A percentile compares a stretch with the other conserved stretches of the same genome.
These are phyloP conservation scores for Adelges cooleyi DNA, from an alignment of 1,140 invertebrate genomes.

Conservation along the genomic window DNA sequence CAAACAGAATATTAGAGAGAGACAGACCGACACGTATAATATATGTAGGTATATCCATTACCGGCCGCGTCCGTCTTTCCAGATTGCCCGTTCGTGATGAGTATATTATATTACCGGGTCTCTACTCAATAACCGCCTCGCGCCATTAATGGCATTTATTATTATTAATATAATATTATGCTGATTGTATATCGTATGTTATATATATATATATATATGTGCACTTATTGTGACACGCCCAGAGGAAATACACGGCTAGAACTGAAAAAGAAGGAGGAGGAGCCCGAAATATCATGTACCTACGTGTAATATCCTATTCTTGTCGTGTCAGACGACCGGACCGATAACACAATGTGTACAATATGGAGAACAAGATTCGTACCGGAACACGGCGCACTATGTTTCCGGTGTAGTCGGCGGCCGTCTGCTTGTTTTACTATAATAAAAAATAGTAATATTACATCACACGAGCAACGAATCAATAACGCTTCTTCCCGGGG, in stretches of 20 bases:
- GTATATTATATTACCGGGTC: slow-evolving; percentile 27
- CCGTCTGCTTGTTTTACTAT: too few relatives aligned
- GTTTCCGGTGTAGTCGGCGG: too few relatives aligned
- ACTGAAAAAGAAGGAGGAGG: neutral
- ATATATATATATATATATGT: too few relatives aligned
- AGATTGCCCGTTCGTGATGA: slow-evolving; percentile 22
- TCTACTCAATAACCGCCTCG: slow-evolving; percentile 16
- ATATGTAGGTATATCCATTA: slow-evolving; percentile 3
- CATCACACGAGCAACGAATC: too few relatives aligned
- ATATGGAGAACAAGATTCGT: too few relatives aligned
- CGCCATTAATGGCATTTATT: slow-evolving; percentile 24
- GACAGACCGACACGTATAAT: neutral
- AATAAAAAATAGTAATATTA: too few relatives aligned
- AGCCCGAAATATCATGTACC: neutral
- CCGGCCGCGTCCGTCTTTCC: slow-evolving; percentile 13
- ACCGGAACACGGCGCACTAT: too few relatives aligned
- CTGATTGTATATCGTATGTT: slow-evolving; percentile 1
- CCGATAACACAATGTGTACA: too few relatives aligned
- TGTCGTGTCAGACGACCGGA: too few relatives aligned
- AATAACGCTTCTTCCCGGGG: too few relatives aligned
- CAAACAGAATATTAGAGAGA: neutral
- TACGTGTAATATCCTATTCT: slow-evolving; percentile 11
- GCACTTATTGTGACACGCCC: slow-evolving; percentile 3
- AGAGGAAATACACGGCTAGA: too few relatives aligned
- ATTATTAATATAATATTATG: slow-evolving; percentile 10